Percentiles rank a stretch among this genome's conserved stretches.
These are phyloP conservation scores for Micromys minutus DNA, from an alignment of 2,113 vertebrate species.

Conservation along the genomic window DNA sequence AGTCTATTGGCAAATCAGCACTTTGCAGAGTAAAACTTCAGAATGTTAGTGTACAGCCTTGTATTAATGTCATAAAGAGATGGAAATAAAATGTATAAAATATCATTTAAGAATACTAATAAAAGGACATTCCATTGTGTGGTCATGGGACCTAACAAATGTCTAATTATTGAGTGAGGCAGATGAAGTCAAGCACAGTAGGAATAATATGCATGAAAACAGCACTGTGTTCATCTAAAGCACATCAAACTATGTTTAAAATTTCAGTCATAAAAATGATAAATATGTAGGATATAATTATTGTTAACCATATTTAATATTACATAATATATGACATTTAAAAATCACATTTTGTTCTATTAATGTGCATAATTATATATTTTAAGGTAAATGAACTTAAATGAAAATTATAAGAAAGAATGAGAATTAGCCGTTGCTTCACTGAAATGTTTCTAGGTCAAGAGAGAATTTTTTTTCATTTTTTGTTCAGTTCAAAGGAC, in stretches of 20 bases:
- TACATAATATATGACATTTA: not conserved
- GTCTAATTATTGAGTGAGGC: not conserved
- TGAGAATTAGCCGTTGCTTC: not conserved
- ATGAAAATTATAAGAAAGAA: not conserved
- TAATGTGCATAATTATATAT: not conserved
- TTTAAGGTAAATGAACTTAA: not conserved
- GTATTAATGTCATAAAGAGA: not conserved
- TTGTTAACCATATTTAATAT: not conserved
- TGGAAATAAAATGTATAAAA: not conserved
- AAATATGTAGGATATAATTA: not conserved
- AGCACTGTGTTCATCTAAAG: not conserved
- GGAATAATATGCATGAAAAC: not conserved
- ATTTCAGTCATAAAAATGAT: not conserved
- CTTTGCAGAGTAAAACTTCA: slow-evolving; percentile 32
- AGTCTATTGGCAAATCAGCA: slow-evolving; percentile 64
- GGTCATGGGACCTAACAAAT: not conserved
- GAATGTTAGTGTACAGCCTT: slow-evolving; percentile 1
- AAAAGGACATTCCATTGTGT: not conserved
- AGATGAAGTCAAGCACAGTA: not conserved
- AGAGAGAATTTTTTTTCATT: not conserved
- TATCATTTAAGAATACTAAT: not conserved
- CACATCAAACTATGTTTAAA: not conserved
- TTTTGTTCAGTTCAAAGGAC: not conserved
- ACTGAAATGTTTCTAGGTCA: not conserved
- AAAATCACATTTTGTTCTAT: not conserved